phyloP scores from a whole-genome alignment of 2,888 invertebrate genomes.

The Synergus gifuensis region DNA sequence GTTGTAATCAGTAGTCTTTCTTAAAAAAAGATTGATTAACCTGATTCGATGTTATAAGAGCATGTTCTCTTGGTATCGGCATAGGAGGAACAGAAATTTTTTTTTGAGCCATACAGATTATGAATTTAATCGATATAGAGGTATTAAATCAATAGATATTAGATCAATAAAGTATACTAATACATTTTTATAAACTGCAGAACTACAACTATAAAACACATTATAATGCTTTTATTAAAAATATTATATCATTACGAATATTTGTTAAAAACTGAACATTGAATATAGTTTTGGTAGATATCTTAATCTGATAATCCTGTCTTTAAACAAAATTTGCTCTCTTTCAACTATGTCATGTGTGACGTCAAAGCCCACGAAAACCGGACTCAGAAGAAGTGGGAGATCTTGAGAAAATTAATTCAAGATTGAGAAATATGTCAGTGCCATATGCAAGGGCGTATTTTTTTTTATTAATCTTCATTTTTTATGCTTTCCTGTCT shows the following conservation, averaged over 20 bases:
- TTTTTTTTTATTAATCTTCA: neutral
- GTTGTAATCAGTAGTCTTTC: slow-evolving; percentile 12
- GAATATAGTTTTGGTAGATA: neutral
- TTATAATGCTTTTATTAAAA: too few species aligned
- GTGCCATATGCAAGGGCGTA: neutral
- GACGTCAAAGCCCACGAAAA: neutral
- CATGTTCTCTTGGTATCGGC: neutral
- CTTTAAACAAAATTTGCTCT: neutral
- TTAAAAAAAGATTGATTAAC: neutral
- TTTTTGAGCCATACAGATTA: neutral
- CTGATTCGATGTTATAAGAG: neutral
- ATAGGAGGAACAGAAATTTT: neutral
- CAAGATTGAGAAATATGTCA: neutral
- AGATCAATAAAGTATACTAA: too few species aligned
- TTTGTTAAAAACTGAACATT: neutral
- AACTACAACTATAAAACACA: neutral
- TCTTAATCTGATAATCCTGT: neutral
- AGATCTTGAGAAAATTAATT: neutral
- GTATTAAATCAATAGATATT: too few species aligned
- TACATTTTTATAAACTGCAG: too few species aligned
- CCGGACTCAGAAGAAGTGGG: neutral
- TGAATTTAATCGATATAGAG: too few species aligned
- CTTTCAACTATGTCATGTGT: neutral
- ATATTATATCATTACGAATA: neutral
- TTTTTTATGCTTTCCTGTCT: neutral